Conservation (phyloP, 2,113 vertebrate genomes). For the Isurus oxyrinchus region DNA sequence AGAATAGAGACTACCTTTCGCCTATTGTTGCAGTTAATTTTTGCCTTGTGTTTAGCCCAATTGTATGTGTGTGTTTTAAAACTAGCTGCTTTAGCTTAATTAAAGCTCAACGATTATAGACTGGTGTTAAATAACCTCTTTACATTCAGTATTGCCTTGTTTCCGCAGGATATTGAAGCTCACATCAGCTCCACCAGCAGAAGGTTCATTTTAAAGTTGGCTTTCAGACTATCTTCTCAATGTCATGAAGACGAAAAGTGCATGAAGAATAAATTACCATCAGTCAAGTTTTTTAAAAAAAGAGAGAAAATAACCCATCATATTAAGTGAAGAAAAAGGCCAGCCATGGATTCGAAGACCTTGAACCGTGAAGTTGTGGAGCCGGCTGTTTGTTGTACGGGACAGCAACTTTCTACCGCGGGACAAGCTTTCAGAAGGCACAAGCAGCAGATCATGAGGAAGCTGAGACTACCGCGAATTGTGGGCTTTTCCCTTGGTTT, state of each 20-base stretch:
- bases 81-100: background rate
- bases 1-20: too few species aligned
- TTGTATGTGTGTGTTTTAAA: background rate
- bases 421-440: background rate
- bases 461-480: constrained; percentile 74
- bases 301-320: background rate
- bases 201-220: background rate
- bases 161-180: background rate
- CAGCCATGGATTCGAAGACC: constrained; percentile 8
- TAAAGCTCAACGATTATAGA: background rate
- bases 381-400: background rate
- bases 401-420: background rate
- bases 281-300: background rate
- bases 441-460: constrained; percentile 65
- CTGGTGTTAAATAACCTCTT: background rate
- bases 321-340: background rate
- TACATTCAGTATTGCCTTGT: background rate
- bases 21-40: background rate
- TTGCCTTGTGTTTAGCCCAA: background rate
- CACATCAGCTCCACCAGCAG: background rate
- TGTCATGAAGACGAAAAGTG: background rate
- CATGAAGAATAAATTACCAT: background rate
- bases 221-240: background rate
- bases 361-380: background rate
- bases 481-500: constrained; percentile 74